phyloP scores from a whole-genome alignment of 2,113 vertebrate species.

The Xenotilapia longispinis region DNA sequence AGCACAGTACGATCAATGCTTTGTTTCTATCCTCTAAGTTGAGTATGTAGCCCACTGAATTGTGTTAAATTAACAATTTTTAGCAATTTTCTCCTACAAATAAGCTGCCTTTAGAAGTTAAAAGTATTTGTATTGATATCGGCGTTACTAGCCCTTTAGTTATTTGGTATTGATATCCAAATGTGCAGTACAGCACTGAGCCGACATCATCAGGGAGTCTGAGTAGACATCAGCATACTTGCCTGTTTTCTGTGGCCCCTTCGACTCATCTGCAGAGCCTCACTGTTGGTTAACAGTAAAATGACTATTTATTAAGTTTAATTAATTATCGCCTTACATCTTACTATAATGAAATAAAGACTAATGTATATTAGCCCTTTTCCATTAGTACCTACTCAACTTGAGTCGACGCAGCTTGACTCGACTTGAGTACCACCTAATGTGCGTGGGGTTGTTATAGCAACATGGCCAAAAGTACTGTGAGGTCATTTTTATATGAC shows the following conservation, averaged over 20 bases:
- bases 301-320: neutral
- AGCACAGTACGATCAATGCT: accelerated
- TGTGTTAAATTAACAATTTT: neutral
- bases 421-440: neutral
- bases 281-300: neutral
- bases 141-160: neutral
- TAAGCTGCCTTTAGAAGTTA: neutral
- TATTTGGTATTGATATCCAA: neutral
- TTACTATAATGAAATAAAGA: neutral
- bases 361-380: neutral
- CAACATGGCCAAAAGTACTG: neutral
- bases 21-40: neutral
- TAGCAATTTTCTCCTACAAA: neutral
- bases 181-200: neutral
- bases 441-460: neutral
- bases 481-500: neutral
- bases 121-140: neutral
- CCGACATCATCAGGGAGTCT: accelerated
- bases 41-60: neutral
- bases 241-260: neutral
- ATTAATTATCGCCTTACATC: accelerated
- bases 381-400: neutral
- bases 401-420: neutral
- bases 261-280: neutral
- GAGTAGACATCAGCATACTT: neutral